Percentiles rank a stretch among this genome's conserved stretches.
phyloP scores from a whole-genome alignment of 2,888 invertebrate species.

The Mantis religiosa region DNA sequence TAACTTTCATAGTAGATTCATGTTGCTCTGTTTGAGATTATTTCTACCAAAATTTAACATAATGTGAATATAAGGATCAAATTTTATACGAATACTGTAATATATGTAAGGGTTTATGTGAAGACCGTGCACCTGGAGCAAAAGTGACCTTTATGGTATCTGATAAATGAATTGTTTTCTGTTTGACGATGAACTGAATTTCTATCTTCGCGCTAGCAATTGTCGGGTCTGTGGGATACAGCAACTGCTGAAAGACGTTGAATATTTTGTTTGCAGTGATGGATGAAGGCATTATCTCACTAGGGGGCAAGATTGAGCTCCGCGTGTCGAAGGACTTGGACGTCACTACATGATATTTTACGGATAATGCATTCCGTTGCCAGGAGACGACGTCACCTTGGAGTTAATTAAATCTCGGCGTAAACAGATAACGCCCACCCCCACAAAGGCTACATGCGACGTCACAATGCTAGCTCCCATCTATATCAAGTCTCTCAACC shows the following conservation, averaged over 20 bases:
- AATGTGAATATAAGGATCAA: too few species aligned
- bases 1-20: too few species aligned
- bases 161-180: too few species aligned
- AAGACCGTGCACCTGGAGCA: too few species aligned
- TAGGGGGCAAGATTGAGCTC: neutral
- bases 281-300: neutral
- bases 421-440: neutral
- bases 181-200: too few species aligned
- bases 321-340: neutral
- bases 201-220: neutral
- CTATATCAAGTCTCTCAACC: neutral
- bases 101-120: too few species aligned
- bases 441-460: neutral
- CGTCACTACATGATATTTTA: neutral
- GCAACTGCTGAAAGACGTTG: neutral
- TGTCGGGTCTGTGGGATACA: neutral
- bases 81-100: too few species aligned
- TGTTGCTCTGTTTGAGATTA: too few species aligned
- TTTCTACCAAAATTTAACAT: too few species aligned
- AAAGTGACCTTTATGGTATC: too few species aligned
- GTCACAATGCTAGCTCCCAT: neutral
- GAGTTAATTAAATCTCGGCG: neutral
- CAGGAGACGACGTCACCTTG: neutral
- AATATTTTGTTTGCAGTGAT: neutral
- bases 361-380: neutral